Evolutionary conservation across 1,140 invertebrate species (phyloP).

Genomic region (Drosophila kepulauana): DNA sequence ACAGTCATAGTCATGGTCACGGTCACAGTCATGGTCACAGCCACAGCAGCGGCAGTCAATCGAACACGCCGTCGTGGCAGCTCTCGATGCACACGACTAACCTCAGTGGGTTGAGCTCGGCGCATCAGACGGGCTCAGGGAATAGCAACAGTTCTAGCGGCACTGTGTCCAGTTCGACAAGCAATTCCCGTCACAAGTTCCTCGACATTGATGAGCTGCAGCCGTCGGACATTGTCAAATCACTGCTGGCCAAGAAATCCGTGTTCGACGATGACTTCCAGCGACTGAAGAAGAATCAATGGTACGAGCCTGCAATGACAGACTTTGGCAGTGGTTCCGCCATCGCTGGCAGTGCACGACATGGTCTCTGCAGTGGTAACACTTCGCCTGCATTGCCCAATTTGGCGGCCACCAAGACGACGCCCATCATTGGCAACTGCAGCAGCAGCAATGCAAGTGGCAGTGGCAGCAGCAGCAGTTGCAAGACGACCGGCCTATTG

Average conservation of each 20-base stretch:
- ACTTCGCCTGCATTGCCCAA: constrained; percentile 83
- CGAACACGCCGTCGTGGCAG: constrained; percentile 69
- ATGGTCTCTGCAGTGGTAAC: constrained; percentile 61
- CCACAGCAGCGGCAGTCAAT: constrained; percentile 28
- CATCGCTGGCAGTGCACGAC: constrained; percentile 30
- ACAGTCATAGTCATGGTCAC: constrained; percentile 22
- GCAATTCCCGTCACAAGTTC: constrained; percentile 87
- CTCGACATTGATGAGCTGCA: constrained; percentile 91
- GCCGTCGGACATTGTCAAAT: constrained; percentile 97
- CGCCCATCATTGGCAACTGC: constrained; percentile 71
- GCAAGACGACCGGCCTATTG: constrained; percentile 63
- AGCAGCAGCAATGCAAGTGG: constrained; percentile 31
- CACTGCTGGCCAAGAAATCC: constrained; percentile 94
- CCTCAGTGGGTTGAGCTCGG: constrained; percentile 43
- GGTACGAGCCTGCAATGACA: constrained; percentile 89
- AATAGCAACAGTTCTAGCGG: constrained; percentile 76
- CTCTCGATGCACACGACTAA: constrained; percentile 69
- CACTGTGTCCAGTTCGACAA: constrained; percentile 85
- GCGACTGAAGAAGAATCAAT: constrained; percentile 94
- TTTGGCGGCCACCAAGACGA: constrained; percentile 75
- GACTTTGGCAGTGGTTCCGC: constrained; percentile 57
- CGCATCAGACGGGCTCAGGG: constrained; percentile 60
- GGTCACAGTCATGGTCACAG: constrained; percentile 27
- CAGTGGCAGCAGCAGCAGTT: constrained; percentile 23
- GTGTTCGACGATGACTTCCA: constrained; percentile 98